Evolutionary conservation across 1,140 invertebrate genomes (phyloP), one percentile per base, ranked within the genome.

Genomic region (Asbolus verrucosus): DNA sequence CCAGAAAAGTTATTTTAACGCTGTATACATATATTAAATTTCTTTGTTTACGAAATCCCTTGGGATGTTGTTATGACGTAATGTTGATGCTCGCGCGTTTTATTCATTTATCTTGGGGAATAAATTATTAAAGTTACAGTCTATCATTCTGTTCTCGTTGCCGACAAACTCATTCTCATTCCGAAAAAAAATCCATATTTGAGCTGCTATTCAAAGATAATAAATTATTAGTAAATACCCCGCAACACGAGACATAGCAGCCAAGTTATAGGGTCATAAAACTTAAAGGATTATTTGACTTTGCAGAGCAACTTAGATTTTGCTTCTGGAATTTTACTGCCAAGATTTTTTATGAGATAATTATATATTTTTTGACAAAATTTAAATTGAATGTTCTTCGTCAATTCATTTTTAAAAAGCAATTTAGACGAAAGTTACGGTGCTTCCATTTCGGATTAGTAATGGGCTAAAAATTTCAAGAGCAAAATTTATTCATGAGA

Each of bases 51-150:
- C 16, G 6, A 62, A 62, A 62, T 62, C 60, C 60, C 36, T 39
- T 9, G 30, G 31, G 50, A 59, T 59, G 19, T 59, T 59, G 50
- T 59, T 19, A 30, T 59, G 50, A 38, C 60, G 30, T 16, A 63
- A 39, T 9, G 15, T 39, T 31, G 36, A 63, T 59, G 50, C 50
- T 24, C n/a, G n/a, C n/a, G n/a, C 27, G 61, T 61, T 61, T 61
- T 61, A 61, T 61, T 61, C 24, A 59, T 59, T 59, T 59, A 30
- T 59, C 50, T 59, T 59, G 19, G n/a, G 9, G 14, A 41, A 63
- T 63, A 41, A 63, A 63, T 63, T 63, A 63, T 63, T 19, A 63
- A 39, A 63, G 33, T 54, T 50, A 24, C 16, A 39, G 61, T 63
- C 61, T 21, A 63, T 63, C 61, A 63, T 16, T 27, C 27, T 3